A percentile compares a stretch with the other conserved stretches of the same genome.
Conservation (phyloP, 2,888 invertebrate species). For the Epicampocera succincta region DNA sequence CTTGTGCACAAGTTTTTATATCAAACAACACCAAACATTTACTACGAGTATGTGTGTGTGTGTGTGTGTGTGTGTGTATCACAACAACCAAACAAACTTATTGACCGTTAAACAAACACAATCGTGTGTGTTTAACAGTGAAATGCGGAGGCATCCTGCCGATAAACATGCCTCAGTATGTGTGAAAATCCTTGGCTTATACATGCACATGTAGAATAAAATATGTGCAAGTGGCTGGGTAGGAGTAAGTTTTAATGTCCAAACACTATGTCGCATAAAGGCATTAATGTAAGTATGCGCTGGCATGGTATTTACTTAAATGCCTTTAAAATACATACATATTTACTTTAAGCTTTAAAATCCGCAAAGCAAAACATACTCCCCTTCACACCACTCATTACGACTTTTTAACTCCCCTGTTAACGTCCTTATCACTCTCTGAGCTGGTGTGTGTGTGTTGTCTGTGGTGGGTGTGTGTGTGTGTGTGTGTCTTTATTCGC, state of each 20-base stretch:
- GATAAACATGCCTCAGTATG: neutral
- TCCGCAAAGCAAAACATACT: conserved; percentile 10
- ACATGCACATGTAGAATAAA: no score
- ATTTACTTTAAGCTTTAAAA: conserved; percentile 31
- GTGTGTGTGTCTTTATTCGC: neutral
- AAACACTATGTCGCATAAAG: no score
- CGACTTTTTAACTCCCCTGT: neutral
- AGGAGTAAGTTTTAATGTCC: no score
- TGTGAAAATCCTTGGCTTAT: conserved; percentile 17
- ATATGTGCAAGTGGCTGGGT: no score
- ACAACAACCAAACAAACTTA: conserved; percentile 1
- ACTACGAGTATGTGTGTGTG: neutral
- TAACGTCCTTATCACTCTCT: neutral
- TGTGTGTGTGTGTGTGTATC: no score
- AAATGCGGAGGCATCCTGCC: conserved; percentile 9
- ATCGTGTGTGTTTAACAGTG: neutral
- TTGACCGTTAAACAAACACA: conserved; percentile 6
- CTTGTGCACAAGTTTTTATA: neutral
- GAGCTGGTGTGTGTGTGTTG: neutral
- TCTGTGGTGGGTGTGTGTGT: no score
- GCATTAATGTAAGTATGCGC: no score
- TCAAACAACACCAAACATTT: conserved; percentile 14
- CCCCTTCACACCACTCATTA: neutral
- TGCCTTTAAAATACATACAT: conserved; percentile 34
- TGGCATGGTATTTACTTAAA: conserved; percentile 36